Conservation (phyloP, 1,140 invertebrate species). For the Drosophila cardini region DNA sequence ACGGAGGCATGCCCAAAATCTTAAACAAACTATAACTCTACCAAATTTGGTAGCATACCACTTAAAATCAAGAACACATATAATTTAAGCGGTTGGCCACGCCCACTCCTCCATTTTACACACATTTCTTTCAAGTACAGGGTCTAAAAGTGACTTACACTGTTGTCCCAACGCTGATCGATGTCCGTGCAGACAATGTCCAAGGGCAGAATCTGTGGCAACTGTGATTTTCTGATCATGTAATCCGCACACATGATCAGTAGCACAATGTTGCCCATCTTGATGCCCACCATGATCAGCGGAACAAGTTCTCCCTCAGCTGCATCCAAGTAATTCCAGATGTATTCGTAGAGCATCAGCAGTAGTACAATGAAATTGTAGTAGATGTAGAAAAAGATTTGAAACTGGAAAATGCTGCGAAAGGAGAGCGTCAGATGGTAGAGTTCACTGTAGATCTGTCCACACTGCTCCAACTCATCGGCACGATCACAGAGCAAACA, state of each 20-base stretch:
- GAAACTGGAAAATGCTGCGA: constrained; percentile 66
- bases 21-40: no score
- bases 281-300: constrained; percentile 50
- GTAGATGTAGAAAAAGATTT: constrained; percentile 73
- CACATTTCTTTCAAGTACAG: no score
- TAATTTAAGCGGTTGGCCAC: no score
- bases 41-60: no score
- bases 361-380: constrained; percentile 70
- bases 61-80: no score
- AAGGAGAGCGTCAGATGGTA: constrained; percentile 60
- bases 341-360: constrained; percentile 68
- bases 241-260: constrained; percentile 71
- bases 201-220: constrained; percentile 49
- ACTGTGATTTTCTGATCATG: constrained; percentile 49
- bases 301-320: constrained; percentile 41
- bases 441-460: constrained; percentile 59
- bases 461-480: constrained; percentile 61
- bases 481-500: constrained; percentile 60
- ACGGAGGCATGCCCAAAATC: no score
- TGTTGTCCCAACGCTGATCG: constrained; percentile 68
- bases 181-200: constrained; percentile 69
- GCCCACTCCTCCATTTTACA: no score
- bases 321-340: constrained; percentile 45
- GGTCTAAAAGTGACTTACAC: constrained; percentile 43
- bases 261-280: constrained; percentile 60